phyloP scores from a whole-genome alignment of 2,888 invertebrate genomes.

The Strigamia crassipes region DNA sequence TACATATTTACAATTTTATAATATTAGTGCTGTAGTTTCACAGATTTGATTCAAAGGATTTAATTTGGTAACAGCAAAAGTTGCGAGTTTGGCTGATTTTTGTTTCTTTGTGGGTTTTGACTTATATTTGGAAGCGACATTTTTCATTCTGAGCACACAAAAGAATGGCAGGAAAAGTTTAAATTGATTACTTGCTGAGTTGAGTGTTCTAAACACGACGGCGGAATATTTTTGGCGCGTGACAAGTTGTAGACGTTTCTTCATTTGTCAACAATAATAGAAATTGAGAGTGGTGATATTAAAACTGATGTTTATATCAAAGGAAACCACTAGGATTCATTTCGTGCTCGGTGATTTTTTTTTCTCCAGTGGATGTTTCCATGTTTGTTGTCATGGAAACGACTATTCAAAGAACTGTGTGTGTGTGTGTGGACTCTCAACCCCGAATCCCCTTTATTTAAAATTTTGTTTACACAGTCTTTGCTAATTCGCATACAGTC shows the following conservation, averaged over 20 bases:
- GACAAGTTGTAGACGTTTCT: not conserved
- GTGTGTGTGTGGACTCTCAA: not conserved
- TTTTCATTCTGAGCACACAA: not conserved
- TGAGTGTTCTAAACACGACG: not conserved
- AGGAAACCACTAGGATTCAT: not conserved
- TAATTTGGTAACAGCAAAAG: not conserved
- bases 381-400: not conserved
- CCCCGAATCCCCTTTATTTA: not conserved
- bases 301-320: constrained; percentile 8
- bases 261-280: constrained; percentile 2
- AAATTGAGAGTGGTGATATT: not conserved
- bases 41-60: not conserved
- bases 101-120: not conserved
- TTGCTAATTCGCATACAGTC: constrained; percentile 19
- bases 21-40: too few relatives aligned
- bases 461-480: constrained; percentile 3
- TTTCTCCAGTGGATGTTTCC: not conserved
- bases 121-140: not conserved
- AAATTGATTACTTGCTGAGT: constrained; percentile 11
- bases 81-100: not conserved
- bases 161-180: not conserved
- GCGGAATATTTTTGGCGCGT: not conserved
- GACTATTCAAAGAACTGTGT: not conserved
- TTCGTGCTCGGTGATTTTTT: not conserved
- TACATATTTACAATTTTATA: not conserved